These are phyloP conservation scores for Girardinus metallicus DNA, from an alignment of 2,797 vertebrate species.

Conservation along the genomic window DNA sequence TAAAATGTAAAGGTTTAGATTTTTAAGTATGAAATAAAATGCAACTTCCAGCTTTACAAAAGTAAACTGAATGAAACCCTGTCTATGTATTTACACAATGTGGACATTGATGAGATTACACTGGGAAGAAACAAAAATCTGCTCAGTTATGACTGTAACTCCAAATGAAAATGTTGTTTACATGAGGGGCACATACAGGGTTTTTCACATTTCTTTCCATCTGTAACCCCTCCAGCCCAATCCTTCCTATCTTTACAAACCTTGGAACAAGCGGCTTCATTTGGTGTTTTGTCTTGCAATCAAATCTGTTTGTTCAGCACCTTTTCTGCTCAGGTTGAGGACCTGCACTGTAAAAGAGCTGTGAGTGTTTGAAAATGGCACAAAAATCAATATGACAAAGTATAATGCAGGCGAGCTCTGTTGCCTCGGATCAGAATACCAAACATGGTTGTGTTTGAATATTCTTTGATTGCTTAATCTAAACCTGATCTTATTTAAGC, in stretches of 20 bases:
- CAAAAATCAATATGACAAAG: not conserved
- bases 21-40: not conserved
- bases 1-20: not conserved
- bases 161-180: not conserved
- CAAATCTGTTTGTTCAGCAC: not conserved
- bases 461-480: no score
- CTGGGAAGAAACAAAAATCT: not conserved
- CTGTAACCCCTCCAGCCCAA: not conserved
- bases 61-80: not conserved
- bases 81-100: not conserved
- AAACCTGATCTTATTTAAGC: not conserved
- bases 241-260: not conserved
- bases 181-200: not conserved
- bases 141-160: not conserved
- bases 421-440: constrained; percentile 2
- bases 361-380: not conserved
- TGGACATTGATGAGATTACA: not conserved
- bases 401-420: not conserved
- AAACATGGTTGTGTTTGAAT: not conserved
- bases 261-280: not conserved
- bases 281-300: not conserved
- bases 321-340: not conserved
- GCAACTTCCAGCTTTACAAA: not conserved
- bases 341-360: not conserved
- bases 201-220: not conserved